Evolutionary conservation across 2,888 invertebrate species (phyloP), one percentile per base, ranked within the genome.

Genomic region (Oligia strigilis): DNA sequence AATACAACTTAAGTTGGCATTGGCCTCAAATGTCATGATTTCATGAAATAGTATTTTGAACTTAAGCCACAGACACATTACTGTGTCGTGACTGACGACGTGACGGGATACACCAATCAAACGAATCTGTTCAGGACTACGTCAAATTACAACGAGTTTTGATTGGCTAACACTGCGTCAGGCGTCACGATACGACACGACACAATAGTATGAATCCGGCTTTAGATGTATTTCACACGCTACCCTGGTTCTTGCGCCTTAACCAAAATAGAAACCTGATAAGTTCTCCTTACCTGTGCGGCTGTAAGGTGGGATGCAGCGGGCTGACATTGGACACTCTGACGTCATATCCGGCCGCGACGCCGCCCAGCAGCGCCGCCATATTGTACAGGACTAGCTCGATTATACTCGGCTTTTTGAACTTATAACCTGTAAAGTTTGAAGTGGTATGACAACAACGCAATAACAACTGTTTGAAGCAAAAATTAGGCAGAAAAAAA

Each of bases 291-390:
- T 94, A 98, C 97, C 98, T 97, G 81, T 98, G 98, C 0, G 98
- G 98, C 92, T 98, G 98, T 81, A 99, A 94, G 81, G 98, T 97
- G 13, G 99, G 99, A 96, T 99, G 99, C 85, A 99, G 97, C 0
- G 98, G 98, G 88, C 98, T 98, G 75, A 98, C 98, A 93, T 99
- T 99, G 69, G 99, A 98, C 94, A 99, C 97, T 92, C 99, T 97
- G 75, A 99, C 98, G 97, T 99, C 99, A 93, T 99, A 99, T 0
- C 99, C 99, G 64, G 99, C 98, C 5, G 98, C 99, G 65, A 99
- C 98, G 49, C 99, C 98, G 5, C 99, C 99, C 92, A 99, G 96
- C 96, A 99, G 97, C 75, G 99, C 98, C 76, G 99, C 99, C 97
- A 99, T 99, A 95, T 99, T 99, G 97, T 98, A 99, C 85, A 99